phyloP scores from a whole-genome alignment of 2,888 invertebrate genomes.

The Tipula confusa region DNA sequence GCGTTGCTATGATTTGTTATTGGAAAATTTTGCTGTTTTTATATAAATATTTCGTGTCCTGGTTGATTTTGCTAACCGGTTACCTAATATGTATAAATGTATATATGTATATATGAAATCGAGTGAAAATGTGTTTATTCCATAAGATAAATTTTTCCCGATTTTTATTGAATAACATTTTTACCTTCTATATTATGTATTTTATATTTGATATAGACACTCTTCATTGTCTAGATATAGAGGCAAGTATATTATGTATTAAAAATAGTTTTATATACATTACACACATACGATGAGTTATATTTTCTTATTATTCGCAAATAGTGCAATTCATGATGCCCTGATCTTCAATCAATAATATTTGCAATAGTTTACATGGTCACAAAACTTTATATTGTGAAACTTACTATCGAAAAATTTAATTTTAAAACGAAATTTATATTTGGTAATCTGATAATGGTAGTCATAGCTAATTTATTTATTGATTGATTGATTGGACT shows the following conservation, averaged over 20 bases:
- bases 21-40: background rate
- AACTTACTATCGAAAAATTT: too few species aligned
- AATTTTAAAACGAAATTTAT: too few species aligned
- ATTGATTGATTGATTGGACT: too few species aligned
- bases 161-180: background rate
- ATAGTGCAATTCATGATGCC: background rate
- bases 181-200: background rate
- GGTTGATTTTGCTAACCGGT: conserved; percentile 5
- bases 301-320: background rate
- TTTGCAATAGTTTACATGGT: background rate
- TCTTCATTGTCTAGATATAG: too few species aligned
- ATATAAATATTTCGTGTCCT: background rate
- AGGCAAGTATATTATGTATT: background rate
- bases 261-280: background rate
- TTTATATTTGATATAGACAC: too few species aligned
- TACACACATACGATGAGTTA: background rate
- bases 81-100: conserved; percentile 14
- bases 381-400: too few species aligned
- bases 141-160: background rate
- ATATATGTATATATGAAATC: background rate
- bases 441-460: too few species aligned
- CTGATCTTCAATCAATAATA: background rate
- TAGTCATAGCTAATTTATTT: too few species aligned
- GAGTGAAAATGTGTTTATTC: background rate
- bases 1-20: background rate